Conservation (phyloP, 2,888 invertebrate species). For the Drosophila helvetica region DNA sequence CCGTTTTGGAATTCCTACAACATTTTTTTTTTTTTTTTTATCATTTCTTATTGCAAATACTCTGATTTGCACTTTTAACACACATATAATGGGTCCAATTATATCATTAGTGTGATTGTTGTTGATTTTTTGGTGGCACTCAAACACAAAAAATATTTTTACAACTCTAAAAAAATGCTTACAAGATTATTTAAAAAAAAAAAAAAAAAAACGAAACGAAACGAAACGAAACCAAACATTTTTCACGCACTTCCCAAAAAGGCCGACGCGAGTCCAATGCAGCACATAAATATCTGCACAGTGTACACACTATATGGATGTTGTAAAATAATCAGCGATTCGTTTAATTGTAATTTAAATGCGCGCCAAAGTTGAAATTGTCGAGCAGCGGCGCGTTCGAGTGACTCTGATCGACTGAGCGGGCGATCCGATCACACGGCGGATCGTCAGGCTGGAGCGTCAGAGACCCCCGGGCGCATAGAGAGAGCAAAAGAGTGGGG, state of each 20-base stretch:
- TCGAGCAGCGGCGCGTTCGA: slow-evolving; percentile 68
- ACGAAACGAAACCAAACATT: too few species aligned
- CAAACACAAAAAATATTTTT: not conserved
- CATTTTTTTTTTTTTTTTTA: slow-evolving; percentile 2
- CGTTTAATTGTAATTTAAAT: slow-evolving; percentile 17
- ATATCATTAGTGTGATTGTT: not conserved
- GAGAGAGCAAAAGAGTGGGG: slow-evolving; percentile 6
- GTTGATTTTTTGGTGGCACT: not conserved
- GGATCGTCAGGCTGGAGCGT: slow-evolving; percentile 47
- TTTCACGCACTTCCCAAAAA: slow-evolving; percentile 21
- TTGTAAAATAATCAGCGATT: slow-evolving; percentile 7
- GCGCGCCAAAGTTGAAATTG: slow-evolving; percentile 44
- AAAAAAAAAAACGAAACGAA: too few species aligned
- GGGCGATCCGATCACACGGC: slow-evolving; percentile 54
- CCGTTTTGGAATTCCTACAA: slow-evolving; percentile 27
- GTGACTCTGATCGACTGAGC: slow-evolving; percentile 79
- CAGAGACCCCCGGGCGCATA: too few species aligned
- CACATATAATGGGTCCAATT: not conserved
- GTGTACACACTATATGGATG: slow-evolving; percentile 30
- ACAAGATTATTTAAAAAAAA: not conserved
- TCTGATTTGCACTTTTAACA: not conserved
- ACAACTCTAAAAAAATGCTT: not conserved
- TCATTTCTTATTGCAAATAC: not conserved
- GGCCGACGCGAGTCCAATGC: slow-evolving; percentile 23
- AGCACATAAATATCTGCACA: slow-evolving; percentile 24